These are phyloP conservation scores for Xiphophorus birchmanni DNA, from an alignment of 2,797 vertebrate species.

Conservation along the genomic window DNA sequence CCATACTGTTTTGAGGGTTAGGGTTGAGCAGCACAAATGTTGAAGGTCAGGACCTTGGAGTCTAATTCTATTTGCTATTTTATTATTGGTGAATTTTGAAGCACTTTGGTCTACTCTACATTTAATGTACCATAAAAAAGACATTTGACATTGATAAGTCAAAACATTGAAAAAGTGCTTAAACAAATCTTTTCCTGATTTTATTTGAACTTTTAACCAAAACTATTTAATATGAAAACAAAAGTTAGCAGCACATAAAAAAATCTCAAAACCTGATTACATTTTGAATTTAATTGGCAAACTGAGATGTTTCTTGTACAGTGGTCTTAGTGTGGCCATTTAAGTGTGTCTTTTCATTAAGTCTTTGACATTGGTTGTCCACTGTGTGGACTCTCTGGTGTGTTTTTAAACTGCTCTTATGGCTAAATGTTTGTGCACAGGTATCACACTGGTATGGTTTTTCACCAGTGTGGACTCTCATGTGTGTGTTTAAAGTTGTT, in stretches of 20 bases:
- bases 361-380: background rate
- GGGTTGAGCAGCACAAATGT: too few relatives aligned
- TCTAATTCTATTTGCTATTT: background rate
- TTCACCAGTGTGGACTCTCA: background rate
- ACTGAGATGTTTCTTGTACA: background rate
- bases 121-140: background rate
- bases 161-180: background rate
- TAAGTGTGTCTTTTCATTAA: background rate
- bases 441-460: background rate
- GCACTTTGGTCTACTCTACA: background rate
- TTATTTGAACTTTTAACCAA: background rate
- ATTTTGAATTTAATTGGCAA: background rate
- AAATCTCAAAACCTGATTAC: background rate
- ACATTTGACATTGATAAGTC: background rate
- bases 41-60: too few relatives aligned
- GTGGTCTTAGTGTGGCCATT: background rate
- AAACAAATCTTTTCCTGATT: background rate
- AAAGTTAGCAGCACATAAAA: background rate
- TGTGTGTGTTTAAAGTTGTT: background rate
- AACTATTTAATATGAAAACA: background rate
- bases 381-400: background rate
- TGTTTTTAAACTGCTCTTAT: conserved; percentile 2
- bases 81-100: background rate
- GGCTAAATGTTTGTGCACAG: background rate
- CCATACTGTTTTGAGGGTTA: too few relatives aligned